A percentile compares a stretch with the other conserved stretches of the same genome.
phyloP scores from a whole-genome alignment of 2,888 invertebrate genomes.

The Kuschelorhynchus macadamiae region DNA sequence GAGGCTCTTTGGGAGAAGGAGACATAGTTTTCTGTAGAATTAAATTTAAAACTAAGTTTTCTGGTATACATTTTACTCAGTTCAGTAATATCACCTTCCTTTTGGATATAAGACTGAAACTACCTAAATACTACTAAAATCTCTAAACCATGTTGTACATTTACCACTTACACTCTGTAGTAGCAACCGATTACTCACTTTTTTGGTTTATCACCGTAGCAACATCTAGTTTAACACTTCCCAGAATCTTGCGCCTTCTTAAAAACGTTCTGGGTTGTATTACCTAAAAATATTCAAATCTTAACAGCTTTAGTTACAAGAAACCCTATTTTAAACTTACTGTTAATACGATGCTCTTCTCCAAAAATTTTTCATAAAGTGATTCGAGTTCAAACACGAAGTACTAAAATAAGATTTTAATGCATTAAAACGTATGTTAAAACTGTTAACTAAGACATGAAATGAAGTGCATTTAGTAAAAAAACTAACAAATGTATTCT shows the following conservation, averaged over 20 bases:
- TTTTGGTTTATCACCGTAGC: conserved; percentile 81
- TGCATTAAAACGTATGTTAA: background rate
- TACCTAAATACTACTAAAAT: too few species aligned
- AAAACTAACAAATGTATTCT: too few species aligned
- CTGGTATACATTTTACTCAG: too few species aligned
- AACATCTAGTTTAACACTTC: conserved; percentile 76
- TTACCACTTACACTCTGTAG: too few species aligned
- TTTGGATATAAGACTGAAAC: too few species aligned
- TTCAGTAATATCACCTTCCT: too few species aligned
- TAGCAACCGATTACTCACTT: too few species aligned
- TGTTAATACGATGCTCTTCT: conserved; percentile 73
- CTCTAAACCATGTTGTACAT: too few species aligned
- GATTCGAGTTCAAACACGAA: conserved; percentile 78
- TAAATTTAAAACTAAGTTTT: too few species aligned
- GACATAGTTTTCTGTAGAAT: too few species aligned
- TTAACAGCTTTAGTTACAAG: background rate
- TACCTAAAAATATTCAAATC: conserved; percentile 56
- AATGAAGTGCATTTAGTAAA: too few species aligned
- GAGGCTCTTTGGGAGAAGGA: too few species aligned
- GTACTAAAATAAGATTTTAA: conserved; percentile 71
- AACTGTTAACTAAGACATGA: background rate
- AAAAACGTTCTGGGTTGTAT: conserved; percentile 63
- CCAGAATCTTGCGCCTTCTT: conserved; percentile 71
- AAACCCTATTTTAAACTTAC: conserved; percentile 63
- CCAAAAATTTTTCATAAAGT: conserved; percentile 73